phyloP scores from a whole-genome alignment of 2,113 vertebrate species.

The Pogonocichla stellata region DNA sequence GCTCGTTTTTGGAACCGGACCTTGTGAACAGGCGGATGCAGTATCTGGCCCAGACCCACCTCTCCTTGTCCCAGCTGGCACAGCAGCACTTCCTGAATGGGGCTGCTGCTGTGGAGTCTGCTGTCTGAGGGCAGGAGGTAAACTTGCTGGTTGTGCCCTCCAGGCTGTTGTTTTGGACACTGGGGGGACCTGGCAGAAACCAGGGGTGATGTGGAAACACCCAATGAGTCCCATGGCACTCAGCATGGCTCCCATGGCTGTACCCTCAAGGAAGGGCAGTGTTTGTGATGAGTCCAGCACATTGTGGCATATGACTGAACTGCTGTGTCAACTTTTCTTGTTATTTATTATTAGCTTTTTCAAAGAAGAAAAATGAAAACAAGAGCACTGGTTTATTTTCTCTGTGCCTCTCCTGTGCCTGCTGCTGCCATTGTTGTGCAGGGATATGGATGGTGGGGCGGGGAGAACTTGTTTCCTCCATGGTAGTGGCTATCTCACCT shows the following conservation, averaged over 20 bases:
- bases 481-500: neutral
- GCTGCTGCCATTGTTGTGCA: accelerated
- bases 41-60: constrained; percentile 37
- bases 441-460: neutral
- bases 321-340: neutral
- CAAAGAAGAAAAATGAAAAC: neutral
- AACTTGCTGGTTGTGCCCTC: neutral
- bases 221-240: accelerated
- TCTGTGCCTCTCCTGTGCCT: neutral
- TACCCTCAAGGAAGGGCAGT: accelerated
- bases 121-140: neutral
- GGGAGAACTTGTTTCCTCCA: neutral
- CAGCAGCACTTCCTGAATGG: neutral
- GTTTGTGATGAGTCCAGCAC: neutral
- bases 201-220: neutral
- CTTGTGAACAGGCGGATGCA: constrained; percentile 42
- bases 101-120: neutral
- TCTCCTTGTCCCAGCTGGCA: accelerated
- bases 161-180: neutral
- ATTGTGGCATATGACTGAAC: neutral
- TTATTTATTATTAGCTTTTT: constrained; percentile 14
- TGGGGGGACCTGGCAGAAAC: neutral
- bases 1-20: accelerated
- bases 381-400: neutral
- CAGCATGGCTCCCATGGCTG: neutral